These are phyloP conservation scores for Tor tambroides DNA, from an alignment of 2,113 vertebrate genomes.

Conservation along the genomic window DNA sequence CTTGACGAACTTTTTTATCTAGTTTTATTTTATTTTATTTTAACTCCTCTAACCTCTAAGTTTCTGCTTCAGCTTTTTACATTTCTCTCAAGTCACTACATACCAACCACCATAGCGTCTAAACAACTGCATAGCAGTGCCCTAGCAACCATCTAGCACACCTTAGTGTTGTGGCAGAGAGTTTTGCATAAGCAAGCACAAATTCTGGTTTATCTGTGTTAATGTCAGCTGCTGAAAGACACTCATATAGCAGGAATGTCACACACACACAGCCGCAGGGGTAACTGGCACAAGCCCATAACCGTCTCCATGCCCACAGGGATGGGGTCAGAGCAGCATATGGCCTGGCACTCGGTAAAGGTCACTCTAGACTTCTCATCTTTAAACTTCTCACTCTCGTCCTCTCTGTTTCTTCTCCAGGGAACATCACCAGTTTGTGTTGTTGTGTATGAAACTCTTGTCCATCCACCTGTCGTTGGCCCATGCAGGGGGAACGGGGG, in stretches of 20 bases:
- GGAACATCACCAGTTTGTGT: conserved; percentile 95
- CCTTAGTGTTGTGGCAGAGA: not conserved
- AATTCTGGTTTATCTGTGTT: not conserved
- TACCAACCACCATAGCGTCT: not conserved
- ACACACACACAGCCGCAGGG: not conserved
- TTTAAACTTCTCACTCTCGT: not conserved
- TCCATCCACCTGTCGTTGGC: conserved; percentile 96
- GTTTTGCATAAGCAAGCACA: not conserved
- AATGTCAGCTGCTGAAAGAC: not conserved
- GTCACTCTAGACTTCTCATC: conserved; percentile 11
- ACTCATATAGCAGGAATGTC: not conserved
- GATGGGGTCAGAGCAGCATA: conserved; percentile 37
- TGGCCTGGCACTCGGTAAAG: conserved; percentile 35
- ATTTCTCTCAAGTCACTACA: not conserved
- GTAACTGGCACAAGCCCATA: conserved; percentile 17
- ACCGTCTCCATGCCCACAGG: not conserved
- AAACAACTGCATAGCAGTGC: not conserved
- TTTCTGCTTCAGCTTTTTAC: not conserved
- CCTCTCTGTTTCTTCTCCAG: conserved; percentile 68
- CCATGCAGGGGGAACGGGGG: conserved; percentile 93
- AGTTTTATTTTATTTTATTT: not conserved
- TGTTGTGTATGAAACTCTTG: conserved; percentile 94
- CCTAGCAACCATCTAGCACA: not conserved
- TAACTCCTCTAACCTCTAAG: not conserved
- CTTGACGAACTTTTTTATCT: too few species aligned